These are phyloP conservation scores for Panzeria rudis DNA, from an alignment of 2,888 invertebrate species.

Conservation along the genomic window DNA sequence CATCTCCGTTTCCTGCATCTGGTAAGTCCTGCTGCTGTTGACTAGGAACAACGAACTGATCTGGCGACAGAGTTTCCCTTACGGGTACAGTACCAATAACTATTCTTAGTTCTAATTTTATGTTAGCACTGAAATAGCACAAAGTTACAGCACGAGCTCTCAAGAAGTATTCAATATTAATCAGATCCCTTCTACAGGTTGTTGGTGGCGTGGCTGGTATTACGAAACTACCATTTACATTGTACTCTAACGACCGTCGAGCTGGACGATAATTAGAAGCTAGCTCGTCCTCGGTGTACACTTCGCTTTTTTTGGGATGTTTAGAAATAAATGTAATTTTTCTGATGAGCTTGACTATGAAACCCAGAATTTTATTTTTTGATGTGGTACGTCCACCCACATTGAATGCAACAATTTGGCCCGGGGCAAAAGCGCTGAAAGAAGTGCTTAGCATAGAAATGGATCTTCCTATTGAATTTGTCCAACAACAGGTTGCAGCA, in stretches of 20 bases:
- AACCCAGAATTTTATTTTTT: background rate
- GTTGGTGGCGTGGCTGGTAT: slow-evolving; percentile 3
- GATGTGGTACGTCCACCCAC: background rate
- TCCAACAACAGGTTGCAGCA: background rate
- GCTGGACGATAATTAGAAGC: background rate
- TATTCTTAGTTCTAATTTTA: background rate
- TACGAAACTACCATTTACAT: background rate
- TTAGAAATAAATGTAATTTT: background rate
- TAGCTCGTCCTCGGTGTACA: background rate
- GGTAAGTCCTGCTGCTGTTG: no score
- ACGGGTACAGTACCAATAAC: background rate
- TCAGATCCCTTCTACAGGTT: background rate
- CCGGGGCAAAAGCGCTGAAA: background rate
- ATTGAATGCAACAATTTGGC: background rate
- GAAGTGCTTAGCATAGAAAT: background rate
- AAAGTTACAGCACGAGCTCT: background rate
- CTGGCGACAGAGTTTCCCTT: background rate
- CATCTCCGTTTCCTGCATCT: no score
- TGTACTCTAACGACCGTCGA: no score
- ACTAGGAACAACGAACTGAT: background rate
- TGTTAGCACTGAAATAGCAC: background rate
- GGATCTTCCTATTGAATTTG: no score
- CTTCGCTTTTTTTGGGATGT: background rate
- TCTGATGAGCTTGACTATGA: background rate
- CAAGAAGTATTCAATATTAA: background rate